Conservation (phyloP, 2,113 vertebrate species). For the Engystomops pustulosus region DNA sequence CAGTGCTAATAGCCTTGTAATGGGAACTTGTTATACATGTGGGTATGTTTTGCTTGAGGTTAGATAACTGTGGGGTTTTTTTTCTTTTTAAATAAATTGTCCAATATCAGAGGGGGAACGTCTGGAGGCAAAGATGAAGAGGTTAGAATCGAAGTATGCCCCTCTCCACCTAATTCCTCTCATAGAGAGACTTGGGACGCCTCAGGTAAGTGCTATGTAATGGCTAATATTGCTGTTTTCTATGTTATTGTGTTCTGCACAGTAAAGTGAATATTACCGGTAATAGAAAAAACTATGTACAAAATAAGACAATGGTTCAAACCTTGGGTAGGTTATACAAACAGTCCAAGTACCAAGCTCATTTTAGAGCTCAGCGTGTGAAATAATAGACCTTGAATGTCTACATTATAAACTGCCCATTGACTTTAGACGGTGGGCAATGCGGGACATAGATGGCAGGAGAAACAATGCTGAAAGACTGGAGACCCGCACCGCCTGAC, state of each 20-base stretch:
- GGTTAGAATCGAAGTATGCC: constrained; percentile 86
- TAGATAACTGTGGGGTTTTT: neutral
- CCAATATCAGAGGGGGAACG: constrained; percentile 85
- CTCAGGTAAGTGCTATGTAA: constrained; percentile 78
- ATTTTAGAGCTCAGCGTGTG: too few relatives aligned
- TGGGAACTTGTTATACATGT: neutral
- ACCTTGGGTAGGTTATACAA: too few relatives aligned
- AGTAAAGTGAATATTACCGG: neutral
- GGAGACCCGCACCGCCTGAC: too few relatives aligned
- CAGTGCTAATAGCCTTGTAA: neutral
- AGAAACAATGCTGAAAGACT: too few relatives aligned
- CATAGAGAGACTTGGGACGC: constrained; percentile 86
- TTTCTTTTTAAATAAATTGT: neutral
- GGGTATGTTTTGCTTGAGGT: neutral
- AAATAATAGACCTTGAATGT: too few relatives aligned
- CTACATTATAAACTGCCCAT: too few relatives aligned
- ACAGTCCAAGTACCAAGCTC: too few relatives aligned
- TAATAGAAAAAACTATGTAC: too few relatives aligned
- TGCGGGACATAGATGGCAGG: too few relatives aligned
- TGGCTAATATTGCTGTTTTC: neutral
- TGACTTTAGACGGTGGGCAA: too few relatives aligned
- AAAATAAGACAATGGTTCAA: too few relatives aligned
- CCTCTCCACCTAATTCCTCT: constrained; percentile 85
- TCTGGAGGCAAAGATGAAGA: constrained; percentile 90
- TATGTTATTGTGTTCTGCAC: neutral